Conservation (phyloP, 2,797 vertebrate species). For the Pangasius djambal region DNA sequence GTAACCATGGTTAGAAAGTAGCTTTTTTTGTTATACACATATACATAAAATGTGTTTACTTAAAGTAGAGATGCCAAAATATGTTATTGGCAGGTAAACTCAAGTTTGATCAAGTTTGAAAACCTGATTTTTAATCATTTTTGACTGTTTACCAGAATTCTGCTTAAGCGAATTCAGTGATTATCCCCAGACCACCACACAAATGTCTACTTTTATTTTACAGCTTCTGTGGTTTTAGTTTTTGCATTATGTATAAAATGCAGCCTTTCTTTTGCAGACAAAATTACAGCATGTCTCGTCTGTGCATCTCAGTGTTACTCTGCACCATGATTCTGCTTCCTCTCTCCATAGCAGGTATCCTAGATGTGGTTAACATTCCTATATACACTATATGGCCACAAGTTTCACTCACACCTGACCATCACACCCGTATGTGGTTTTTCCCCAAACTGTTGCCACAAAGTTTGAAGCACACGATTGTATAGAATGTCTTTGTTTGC, state of each 20-base stretch:
- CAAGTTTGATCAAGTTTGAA: neutral
- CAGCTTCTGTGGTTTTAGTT: neutral
- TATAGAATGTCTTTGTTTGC: neutral
- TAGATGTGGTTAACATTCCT: neutral
- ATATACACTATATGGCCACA: neutral
- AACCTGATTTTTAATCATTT: neutral
- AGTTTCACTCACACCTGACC: neutral
- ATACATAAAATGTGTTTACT: neutral
- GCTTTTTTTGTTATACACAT: neutral
- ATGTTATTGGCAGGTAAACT: no score
- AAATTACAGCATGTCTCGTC: slow-evolving; percentile 36
- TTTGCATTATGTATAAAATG: neutral
- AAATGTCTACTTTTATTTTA: neutral
- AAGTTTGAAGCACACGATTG: neutral
- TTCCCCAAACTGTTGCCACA: neutral
- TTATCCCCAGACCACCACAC: neutral
- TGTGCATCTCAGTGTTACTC: slow-evolving; percentile 26
- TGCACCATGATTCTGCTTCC: slow-evolving; percentile 25
- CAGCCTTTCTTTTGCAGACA: neutral
- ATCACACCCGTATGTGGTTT: neutral
- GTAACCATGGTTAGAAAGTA: neutral
- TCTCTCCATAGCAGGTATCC: slow-evolving; percentile 48
- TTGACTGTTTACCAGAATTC: neutral
- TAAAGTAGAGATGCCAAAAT: neutral
- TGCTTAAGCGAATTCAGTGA: neutral